Evolutionary conservation across 2,113 vertebrate species (phyloP).

Genomic region (Nannospalax galili): DNA sequence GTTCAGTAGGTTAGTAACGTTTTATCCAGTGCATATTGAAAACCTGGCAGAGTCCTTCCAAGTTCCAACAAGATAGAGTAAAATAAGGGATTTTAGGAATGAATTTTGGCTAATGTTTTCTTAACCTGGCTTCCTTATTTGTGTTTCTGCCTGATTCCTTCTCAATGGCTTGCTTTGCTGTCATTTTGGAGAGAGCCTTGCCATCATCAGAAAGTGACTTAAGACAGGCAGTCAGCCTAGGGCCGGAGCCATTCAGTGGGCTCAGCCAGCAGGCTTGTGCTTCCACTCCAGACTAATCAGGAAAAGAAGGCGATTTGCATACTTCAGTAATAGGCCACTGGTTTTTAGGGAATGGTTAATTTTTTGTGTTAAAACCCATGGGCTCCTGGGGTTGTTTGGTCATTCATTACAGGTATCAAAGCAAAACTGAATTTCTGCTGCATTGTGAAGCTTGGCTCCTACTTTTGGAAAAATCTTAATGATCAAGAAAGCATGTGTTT

Average conservation of each 20-base stretch:
- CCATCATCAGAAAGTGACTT: not conserved
- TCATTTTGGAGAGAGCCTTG: constrained; percentile 10
- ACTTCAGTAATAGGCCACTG: constrained; percentile 31
- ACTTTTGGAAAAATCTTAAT: constrained; percentile 86
- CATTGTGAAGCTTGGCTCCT: constrained; percentile 84
- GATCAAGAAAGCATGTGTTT: constrained; percentile 88
- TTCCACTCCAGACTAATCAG: constrained; percentile 51
- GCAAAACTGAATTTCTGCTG: constrained; percentile 81
- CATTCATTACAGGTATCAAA: constrained; percentile 86
- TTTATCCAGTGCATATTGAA: not conserved
- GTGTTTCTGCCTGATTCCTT: not conserved
- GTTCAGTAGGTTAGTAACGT: too few relatives aligned
- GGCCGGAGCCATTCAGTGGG: too few relatives aligned
- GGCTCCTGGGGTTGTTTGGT: constrained; percentile 76
- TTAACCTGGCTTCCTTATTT: not conserved
- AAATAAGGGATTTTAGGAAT: constrained; percentile 31
- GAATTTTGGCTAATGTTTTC: not conserved
- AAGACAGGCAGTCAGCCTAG: not conserved
- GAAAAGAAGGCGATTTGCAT: constrained; percentile 53
- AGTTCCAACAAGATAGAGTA: not conserved
- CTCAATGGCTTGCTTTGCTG: not conserved
- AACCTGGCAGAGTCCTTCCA: not conserved
- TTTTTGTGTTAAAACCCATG: constrained; percentile 77
- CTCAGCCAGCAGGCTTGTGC: not conserved
- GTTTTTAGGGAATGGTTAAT: constrained; percentile 80